These are phyloP conservation scores for Dryadula phaetusa DNA, from an alignment of 2,888 invertebrate genomes.

Conservation along the genomic window DNA sequence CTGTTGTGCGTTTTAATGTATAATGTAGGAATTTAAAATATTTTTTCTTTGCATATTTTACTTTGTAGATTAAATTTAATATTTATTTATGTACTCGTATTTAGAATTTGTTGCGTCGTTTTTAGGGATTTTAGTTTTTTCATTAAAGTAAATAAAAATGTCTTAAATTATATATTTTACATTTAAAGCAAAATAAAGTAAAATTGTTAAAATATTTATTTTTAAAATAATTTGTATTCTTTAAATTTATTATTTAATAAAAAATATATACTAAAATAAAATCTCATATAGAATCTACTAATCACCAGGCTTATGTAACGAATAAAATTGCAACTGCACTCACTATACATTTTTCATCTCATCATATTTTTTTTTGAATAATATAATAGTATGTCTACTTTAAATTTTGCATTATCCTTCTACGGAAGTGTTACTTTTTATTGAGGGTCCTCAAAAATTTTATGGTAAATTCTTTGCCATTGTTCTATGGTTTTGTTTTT, in stretches of 20 bases:
- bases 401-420: constrained; percentile 5
- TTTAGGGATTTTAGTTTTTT: background rate
- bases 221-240: no score
- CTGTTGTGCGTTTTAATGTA: constrained; percentile 27
- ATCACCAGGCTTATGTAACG: background rate
- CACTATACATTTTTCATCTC: background rate
- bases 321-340: background rate
- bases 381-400: background rate
- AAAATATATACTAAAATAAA: no score
- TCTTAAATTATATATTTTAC: no score
- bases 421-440: constrained; percentile 17
- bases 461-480: constrained; percentile 11
- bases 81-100: background rate
- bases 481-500: constrained; percentile 28
- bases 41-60: constrained; percentile 3
- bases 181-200: no score
- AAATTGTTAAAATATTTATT: no score
- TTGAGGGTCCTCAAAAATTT: constrained; percentile 23
- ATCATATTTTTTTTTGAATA: background rate
- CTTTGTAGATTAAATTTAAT: background rate
- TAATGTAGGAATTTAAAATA: constrained; percentile 17
- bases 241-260: no score
- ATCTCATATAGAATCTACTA: no score
- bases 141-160: no score
- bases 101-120: background rate